These are phyloP conservation scores for Drosophila bipectinata DNA, from an alignment of 1,140 invertebrate species.

Conservation along the genomic window DNA sequence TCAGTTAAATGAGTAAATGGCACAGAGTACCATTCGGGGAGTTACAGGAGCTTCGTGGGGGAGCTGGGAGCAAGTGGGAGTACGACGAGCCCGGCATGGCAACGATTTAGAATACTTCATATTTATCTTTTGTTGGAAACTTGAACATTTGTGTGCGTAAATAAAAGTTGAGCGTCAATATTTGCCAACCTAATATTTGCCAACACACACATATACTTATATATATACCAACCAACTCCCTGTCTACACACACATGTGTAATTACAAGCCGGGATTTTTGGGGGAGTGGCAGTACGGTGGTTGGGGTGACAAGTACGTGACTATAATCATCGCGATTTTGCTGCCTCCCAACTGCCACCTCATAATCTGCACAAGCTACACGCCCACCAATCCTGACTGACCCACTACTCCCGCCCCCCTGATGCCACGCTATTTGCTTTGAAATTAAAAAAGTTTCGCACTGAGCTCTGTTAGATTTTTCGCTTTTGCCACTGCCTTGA, in stretches of 20 bases:
- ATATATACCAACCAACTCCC: background rate
- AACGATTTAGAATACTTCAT: conserved; percentile 80
- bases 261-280: conserved; percentile 51
- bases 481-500: conserved; percentile 61
- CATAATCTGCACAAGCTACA: conserved; percentile 49
- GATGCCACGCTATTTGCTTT: conserved; percentile 64
- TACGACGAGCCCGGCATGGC: conserved; percentile 48
- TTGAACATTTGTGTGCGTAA: conserved; percentile 81
- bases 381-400: conserved; percentile 20
- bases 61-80: background rate
- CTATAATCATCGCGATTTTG: conserved; percentile 72
- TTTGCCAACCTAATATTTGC: conserved; percentile 58
- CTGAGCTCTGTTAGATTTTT: conserved; percentile 70
- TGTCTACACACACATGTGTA: conserved; percentile 47
- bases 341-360: conserved; percentile 25
- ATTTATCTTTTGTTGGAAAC: conserved; percentile 79
- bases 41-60: background rate
- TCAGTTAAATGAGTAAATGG: conserved; percentile 82
- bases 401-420: conserved; percentile 2
- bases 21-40: conserved; percentile 21
- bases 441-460: conserved; percentile 79
- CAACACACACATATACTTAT: conserved; percentile 15
- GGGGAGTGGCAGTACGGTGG: conserved; percentile 18
- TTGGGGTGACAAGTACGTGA: conserved; percentile 73
- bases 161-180: conserved; percentile 80